phyloP scores from a whole-genome alignment of 1,140 invertebrate species.

The Dinoponera quadriceps region DNA sequence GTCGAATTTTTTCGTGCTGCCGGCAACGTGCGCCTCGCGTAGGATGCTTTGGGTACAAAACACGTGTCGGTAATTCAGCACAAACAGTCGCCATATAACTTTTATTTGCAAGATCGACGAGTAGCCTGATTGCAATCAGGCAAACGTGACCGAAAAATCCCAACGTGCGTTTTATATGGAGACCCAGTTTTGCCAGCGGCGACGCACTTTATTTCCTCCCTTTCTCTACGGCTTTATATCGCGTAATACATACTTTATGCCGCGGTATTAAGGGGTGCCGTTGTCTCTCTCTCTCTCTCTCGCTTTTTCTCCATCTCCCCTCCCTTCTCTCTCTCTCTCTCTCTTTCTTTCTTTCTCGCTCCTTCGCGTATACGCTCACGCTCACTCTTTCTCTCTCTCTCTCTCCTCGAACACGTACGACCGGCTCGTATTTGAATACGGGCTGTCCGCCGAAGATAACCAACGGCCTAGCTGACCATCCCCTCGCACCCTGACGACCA shows the following conservation, averaged over 20 bases:
- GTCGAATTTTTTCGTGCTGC: slow-evolving; percentile 57
- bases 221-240: slow-evolving; percentile 57
- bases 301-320: neutral
- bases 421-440: slow-evolving; percentile 66
- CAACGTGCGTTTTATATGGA: slow-evolving; percentile 56
- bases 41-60: slow-evolving; percentile 57
- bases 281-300: neutral
- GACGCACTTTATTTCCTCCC: slow-evolving; percentile 50
- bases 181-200: slow-evolving; percentile 57
- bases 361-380: no score
- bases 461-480: slow-evolving; percentile 51
- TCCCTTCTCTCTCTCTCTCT: slow-evolving; percentile 16
- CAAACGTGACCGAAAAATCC: slow-evolving; percentile 74
- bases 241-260: slow-evolving; percentile 65
- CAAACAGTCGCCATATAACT: slow-evolving; percentile 67
- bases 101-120: slow-evolving; percentile 74
- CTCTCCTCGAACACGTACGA: slow-evolving; percentile 24
- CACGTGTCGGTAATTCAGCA: slow-evolving; percentile 67
- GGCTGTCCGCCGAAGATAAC: slow-evolving; percentile 76
- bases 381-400: neutral
- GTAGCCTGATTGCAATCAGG: slow-evolving; percentile 73
- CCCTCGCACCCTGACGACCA: slow-evolving; percentile 53
- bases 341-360: neutral
- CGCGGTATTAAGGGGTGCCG: slow-evolving; percentile 55
- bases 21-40: slow-evolving; percentile 36